Percentiles rank a stretch among this genome's conserved stretches.
These are phyloP conservation scores for Aradophagus sp. DNA, from an alignment of 1,140 invertebrate species.

Conservation along the genomic window DNA sequence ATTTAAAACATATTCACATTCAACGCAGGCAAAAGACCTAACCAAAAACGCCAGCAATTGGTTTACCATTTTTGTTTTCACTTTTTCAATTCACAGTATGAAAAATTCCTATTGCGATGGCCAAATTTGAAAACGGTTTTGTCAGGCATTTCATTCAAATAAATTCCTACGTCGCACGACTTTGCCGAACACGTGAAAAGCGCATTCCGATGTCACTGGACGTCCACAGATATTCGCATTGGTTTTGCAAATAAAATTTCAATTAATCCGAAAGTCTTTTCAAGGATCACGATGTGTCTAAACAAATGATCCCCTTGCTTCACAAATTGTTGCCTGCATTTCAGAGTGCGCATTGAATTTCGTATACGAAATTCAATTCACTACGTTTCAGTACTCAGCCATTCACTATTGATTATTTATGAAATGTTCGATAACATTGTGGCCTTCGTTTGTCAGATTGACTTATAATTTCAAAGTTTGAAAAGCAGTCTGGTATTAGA, in stretches of 20 bases:
- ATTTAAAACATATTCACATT: conserved; percentile 14
- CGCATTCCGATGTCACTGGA: conserved; percentile 11
- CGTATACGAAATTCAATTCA: conserved; percentile 31
- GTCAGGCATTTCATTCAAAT: too few relatives aligned
- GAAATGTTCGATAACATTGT: conserved; percentile 16
- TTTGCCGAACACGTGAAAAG: too few relatives aligned
- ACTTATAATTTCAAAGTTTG: too few relatives aligned
- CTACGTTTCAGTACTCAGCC: conserved; percentile 34
- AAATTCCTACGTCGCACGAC: too few relatives aligned
- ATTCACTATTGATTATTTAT: conserved; percentile 32
- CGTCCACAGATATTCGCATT: conserved; percentile 24
- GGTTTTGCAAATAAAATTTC: conserved; percentile 43
- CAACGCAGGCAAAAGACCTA: background rate
- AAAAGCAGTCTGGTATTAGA: too few relatives aligned
- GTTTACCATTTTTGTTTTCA: too few relatives aligned
- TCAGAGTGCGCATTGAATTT: conserved; percentile 41
- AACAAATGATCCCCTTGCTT: conserved; percentile 36
- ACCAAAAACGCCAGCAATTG: too few relatives aligned
- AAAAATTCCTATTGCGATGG: too few relatives aligned
- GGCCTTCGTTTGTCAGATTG: background rate
- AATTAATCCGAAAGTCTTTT: conserved; percentile 33
- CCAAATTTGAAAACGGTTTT: too few relatives aligned
- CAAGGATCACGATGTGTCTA: conserved; percentile 28
- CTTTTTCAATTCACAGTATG: too few relatives aligned
- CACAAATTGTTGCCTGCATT: conserved; percentile 26